A percentile compares a stretch with the other conserved stretches of the same genome.
phyloP scores from a whole-genome alignment of 2,113 vertebrate species.

The Isurus oxyrinchus region DNA sequence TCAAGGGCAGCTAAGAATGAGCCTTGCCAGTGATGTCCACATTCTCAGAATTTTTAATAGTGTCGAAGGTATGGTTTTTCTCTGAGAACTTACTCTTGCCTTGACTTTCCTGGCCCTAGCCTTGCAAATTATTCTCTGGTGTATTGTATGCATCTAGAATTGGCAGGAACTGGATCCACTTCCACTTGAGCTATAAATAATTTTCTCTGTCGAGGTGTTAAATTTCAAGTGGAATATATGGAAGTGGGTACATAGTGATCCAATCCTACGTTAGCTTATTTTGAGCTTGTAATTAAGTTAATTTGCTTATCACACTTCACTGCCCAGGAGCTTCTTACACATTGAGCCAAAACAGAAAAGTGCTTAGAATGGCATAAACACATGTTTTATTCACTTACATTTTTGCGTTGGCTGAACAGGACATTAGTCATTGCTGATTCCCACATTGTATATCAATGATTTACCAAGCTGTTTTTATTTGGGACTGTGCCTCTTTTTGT shows the following conservation, averaged over 20 bases:
- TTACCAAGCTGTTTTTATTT: not conserved
- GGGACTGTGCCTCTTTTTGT: not conserved
- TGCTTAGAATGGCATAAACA: not conserved
- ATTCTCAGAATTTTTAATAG: not conserved
- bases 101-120: not conserved
- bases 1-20: not conserved
- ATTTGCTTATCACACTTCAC: not conserved
- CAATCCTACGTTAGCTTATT: not conserved
- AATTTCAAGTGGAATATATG: not conserved
- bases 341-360: not conserved
- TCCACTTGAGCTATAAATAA: not conserved
- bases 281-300: conserved; percentile 6
- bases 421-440: not conserved
- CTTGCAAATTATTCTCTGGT: not conserved
- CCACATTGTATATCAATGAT: not conserved
- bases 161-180: not conserved
- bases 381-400: not conserved
- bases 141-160: not conserved
- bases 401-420: not conserved
- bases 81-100: not conserved
- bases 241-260: not conserved
- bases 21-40: not conserved
- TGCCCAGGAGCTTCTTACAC: not conserved
- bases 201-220: not conserved
- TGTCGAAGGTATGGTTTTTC: not conserved